A percentile compares a stretch with the other conserved stretches of the same genome.
Evolutionary conservation across 2,113 vertebrate genomes (phyloP).

Genomic region (Rana temporaria): DNA sequence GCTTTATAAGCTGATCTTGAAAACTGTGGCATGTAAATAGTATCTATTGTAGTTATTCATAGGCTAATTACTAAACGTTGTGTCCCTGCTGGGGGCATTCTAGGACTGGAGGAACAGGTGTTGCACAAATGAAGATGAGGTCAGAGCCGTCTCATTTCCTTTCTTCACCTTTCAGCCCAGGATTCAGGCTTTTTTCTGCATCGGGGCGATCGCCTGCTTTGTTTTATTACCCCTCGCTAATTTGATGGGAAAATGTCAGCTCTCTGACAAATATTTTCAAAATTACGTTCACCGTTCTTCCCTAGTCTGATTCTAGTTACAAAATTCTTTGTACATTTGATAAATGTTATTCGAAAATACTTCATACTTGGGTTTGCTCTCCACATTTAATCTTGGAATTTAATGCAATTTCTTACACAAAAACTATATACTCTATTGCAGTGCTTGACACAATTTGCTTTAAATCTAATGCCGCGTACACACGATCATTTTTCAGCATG

Average conservation of each 20-base stretch:
- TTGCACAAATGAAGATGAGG: conserved; percentile 3
- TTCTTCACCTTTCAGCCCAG: neutral
- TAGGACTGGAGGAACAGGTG: conserved; percentile 16
- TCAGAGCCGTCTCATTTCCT: conserved; percentile 6
- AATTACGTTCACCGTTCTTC: no score
- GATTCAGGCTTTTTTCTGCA: neutral
- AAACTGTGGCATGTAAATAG: neutral
- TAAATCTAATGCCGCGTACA: no score
- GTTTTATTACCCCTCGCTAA: neutral
- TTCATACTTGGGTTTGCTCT: no score
- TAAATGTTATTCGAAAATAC: no score
- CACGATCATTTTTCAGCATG: no score
- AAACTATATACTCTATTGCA: no score
- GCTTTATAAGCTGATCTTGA: neutral
- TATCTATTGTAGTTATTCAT: conserved; percentile 14
- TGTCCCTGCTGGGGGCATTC: conserved; percentile 6
- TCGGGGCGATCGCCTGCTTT: neutral
- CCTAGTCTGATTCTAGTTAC: no score
- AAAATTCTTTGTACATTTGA: no score
- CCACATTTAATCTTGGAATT: no score
- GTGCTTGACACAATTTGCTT: no score
- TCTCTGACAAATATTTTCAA: no score
- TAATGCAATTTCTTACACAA: no score
- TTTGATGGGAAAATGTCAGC: neutral
- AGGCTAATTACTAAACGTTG: conserved; percentile 4